Conservation (phyloP, 2,797 vertebrate species). For the Rhabdophis nuchalis region DNA sequence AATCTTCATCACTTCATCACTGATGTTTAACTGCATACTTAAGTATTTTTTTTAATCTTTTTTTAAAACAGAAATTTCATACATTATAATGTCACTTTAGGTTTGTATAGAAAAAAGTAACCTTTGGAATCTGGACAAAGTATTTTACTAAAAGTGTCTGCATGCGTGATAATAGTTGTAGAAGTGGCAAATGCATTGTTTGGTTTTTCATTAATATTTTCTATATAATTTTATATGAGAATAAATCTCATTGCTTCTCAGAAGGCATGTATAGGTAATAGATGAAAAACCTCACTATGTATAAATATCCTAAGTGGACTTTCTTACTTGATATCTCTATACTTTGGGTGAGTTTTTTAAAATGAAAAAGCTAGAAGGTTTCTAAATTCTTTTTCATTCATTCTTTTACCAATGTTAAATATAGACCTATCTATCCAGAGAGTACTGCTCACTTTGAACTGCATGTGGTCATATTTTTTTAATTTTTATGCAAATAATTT, state of each 20-base stretch:
- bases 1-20: background rate
- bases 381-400: background rate
- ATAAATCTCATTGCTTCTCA: background rate
- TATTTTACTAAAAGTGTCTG: background rate
- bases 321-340: background rate
- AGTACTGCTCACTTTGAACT: background rate
- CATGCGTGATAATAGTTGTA: background rate
- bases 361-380: slow-evolving; percentile 29
- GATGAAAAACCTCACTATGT: background rate
- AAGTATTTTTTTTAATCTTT: background rate
- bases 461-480: background rate
- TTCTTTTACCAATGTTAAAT: background rate
- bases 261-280: background rate
- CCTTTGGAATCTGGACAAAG: background rate
- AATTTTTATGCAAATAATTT: background rate
- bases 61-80: background rate
- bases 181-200: slow-evolving; percentile 18
- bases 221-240: background rate
- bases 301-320: slow-evolving; percentile 48
- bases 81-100: background rate
- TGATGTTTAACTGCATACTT: background rate
- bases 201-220: slow-evolving; percentile 5
- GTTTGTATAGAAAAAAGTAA: background rate
- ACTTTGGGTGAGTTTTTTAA: slow-evolving; percentile 28
- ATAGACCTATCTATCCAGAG: background rate